Percentiles rank a stretch among this genome's conserved stretches.
Conservation (phyloP, 2,113 vertebrate species). For the Herpetotheres cachinnans region DNA sequence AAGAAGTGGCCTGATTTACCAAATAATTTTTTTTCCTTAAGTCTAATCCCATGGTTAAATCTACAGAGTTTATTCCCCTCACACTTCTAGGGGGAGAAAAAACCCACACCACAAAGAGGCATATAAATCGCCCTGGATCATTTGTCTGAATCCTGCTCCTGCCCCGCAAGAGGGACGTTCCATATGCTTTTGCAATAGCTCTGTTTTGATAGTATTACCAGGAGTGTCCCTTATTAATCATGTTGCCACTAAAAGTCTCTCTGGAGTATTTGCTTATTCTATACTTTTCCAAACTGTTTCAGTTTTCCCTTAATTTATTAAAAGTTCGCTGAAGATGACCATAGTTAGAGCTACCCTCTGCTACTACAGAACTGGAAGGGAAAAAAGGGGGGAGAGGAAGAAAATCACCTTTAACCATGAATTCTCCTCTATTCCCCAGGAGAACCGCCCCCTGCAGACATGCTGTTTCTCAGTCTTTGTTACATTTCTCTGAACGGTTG, state of each 20-base stretch:
- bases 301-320: not conserved
- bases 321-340: not conserved
- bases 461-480: not conserved
- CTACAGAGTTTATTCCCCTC: not conserved
- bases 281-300: not conserved
- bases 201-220: constrained; percentile 42
- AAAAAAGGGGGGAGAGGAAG: not conserved
- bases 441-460: not conserved
- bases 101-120: not conserved
- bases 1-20: not conserved
- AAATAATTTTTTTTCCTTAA: not conserved
- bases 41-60: not conserved
- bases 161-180: not conserved
- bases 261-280: constrained; percentile 17
- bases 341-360: not conserved
- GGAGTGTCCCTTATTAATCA: constrained; percentile 54
- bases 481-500: not conserved
- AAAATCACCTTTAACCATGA: not conserved
- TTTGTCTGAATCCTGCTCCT: not conserved
- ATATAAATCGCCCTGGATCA: not conserved
- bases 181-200: constrained; percentile 52
- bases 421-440: not conserved
- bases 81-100: not conserved
- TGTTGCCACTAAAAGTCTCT: constrained; percentile 37
- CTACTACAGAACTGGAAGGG: not conserved